These are phyloP conservation scores for Chloebia gouldiae DNA, from an alignment of 2,113 vertebrate species.

Conservation along the genomic window DNA sequence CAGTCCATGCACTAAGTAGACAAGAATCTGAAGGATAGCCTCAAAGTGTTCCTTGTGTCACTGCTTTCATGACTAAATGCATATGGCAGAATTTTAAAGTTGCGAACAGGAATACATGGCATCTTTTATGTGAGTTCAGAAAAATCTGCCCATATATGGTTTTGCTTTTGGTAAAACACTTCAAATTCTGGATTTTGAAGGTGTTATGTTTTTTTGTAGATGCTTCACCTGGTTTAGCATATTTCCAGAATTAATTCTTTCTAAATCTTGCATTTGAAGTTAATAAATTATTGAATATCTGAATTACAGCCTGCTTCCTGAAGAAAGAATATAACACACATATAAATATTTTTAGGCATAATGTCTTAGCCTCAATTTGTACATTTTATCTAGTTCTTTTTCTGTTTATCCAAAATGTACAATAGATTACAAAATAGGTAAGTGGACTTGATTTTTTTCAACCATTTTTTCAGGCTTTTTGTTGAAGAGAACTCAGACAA, in stretches of 20 bases:
- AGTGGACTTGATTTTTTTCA: not conserved
- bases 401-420: not conserved
- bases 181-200: not conserved
- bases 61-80: not conserved
- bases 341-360: not conserved
- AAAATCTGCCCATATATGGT: not conserved
- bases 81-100: not conserved
- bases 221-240: not conserved
- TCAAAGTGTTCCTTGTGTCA: not conserved
- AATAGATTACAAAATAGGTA: not conserved
- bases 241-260: not conserved
- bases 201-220: not conserved
- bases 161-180: not conserved
- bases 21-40: not conserved
- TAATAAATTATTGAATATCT: not conserved
- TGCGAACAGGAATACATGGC: not conserved
- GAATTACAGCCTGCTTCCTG: not conserved
- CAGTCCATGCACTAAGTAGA: not conserved
- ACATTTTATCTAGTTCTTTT: not conserved
- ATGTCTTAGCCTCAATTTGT: not conserved
- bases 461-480: not conserved
- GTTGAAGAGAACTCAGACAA: not conserved
- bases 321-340: not conserved
- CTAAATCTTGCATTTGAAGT: not conserved
- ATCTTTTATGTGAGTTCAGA: not conserved